Evolutionary conservation across 2,888 invertebrate species (phyloP).

Genomic region (Mythimna pallens): DNA sequence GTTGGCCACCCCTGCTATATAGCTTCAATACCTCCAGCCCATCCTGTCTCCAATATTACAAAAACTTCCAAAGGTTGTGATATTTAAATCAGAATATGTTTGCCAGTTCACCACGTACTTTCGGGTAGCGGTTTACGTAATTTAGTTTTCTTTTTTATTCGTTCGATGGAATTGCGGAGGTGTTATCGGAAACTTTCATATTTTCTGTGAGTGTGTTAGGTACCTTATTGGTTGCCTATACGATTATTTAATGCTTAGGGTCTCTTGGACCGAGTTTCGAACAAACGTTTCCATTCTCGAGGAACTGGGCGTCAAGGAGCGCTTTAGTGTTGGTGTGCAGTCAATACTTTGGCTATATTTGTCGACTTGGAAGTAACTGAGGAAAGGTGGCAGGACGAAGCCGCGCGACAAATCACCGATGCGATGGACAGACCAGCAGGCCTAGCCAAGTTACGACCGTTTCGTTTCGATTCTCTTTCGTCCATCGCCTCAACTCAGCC

Average conservation of each 20-base stretch:
- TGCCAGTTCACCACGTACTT: constrained; percentile 59
- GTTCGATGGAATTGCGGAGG: constrained; percentile 21
- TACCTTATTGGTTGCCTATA: background rate
- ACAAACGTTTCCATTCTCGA: too few relatives aligned
- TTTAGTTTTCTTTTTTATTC: constrained; percentile 62
- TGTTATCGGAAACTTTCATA: constrained; percentile 34
- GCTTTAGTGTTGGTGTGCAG: too few relatives aligned
- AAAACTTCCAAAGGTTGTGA: constrained; percentile 70
- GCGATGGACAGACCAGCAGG: too few relatives aligned
- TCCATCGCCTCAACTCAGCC: too few relatives aligned
- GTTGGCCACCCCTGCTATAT: constrained; percentile 57
- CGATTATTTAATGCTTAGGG: background rate
- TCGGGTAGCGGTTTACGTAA: constrained; percentile 56
- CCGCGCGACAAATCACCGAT: too few relatives aligned
- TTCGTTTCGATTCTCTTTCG: too few relatives aligned
- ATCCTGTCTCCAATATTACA: constrained; percentile 69
- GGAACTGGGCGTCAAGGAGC: too few relatives aligned
- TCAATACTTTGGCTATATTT: too few relatives aligned
- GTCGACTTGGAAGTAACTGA: too few relatives aligned
- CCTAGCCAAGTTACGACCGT: too few relatives aligned
- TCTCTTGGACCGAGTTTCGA: background rate
- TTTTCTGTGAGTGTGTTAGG: constrained; percentile 6
- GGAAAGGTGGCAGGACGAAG: too few relatives aligned
- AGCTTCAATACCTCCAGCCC: constrained; percentile 58
- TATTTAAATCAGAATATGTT: constrained; percentile 78